Evolutionary conservation across 2,888 invertebrate species (phyloP).

Genomic region (Aporophyla lueneburgensis): DNA sequence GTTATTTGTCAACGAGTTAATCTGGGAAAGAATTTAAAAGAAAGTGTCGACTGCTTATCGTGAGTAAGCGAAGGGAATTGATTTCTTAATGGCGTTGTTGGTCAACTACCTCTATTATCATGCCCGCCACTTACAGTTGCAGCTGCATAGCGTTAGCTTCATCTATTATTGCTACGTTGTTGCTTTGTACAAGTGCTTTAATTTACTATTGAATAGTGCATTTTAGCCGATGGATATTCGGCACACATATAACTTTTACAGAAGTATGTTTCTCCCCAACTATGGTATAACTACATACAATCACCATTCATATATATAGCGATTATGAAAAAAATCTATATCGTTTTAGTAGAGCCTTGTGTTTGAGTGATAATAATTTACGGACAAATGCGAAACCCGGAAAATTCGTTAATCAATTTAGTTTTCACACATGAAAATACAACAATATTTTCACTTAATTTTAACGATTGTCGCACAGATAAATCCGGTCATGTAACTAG

Average conservation of each 20-base stretch:
- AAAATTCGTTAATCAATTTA: constrained; percentile 6
- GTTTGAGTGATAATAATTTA: not conserved
- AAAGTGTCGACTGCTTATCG: constrained; percentile 59
- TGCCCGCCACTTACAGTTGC: constrained; percentile 43
- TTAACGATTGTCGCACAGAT: constrained; percentile 58
- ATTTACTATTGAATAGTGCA: not conserved
- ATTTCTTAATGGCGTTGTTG: constrained; percentile 62
- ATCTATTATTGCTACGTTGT: constrained; percentile 34
- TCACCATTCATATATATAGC: not conserved
- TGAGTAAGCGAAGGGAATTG: constrained; percentile 57
- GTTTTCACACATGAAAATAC: constrained; percentile 27
- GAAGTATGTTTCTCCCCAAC: not conserved
- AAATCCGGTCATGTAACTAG: constrained; percentile 78
- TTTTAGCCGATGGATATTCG: not conserved
- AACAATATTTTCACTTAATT: constrained; percentile 52
- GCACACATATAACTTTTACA: not conserved
- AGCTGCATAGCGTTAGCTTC: constrained; percentile 41
- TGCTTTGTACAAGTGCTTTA: constrained; percentile 28
- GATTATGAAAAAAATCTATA: not conserved
- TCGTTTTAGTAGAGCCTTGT: not conserved
- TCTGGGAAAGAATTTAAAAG: constrained; percentile 61
- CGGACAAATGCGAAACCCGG: not conserved
- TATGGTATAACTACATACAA: not conserved
- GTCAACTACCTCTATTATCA: constrained; percentile 60
- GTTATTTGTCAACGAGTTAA: constrained; percentile 53